Conservation (phyloP, 2,888 invertebrate genomes). For the Drosophila meridiana region DNA sequence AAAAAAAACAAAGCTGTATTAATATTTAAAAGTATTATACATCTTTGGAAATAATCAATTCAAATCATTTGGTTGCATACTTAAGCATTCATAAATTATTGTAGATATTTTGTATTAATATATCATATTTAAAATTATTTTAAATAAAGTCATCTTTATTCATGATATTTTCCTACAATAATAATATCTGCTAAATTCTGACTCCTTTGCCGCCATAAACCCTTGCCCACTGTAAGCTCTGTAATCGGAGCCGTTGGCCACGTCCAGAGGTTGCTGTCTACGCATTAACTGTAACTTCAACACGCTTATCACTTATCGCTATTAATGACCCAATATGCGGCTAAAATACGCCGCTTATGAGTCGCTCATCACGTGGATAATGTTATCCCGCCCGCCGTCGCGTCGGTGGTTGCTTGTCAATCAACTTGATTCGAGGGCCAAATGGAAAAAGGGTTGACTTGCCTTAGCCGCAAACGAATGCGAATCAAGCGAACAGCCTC, state of each 20-base stretch:
- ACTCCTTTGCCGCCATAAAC: neutral
- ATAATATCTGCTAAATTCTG: neutral
- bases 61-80: too few relatives aligned
- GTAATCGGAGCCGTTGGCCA: slow-evolving; percentile 40
- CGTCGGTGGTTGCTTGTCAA: slow-evolving; percentile 67
- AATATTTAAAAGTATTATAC: too few relatives aligned
- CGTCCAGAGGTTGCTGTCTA: slow-evolving; percentile 20
- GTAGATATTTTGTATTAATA: too few relatives aligned
- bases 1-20: too few relatives aligned
- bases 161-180: neutral
- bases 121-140: too few relatives aligned
- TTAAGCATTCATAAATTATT: too few relatives aligned
- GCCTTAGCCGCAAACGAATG: slow-evolving; percentile 1
- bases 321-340: slow-evolving; percentile 82
- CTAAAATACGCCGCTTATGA: slow-evolving; percentile 52
- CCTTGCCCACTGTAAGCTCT: slow-evolving; percentile 29
- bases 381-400: slow-evolving; percentile 20
- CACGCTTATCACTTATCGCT: slow-evolving; percentile 71
- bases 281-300: slow-evolving; percentile 75
- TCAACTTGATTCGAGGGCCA: slow-evolving; percentile 52
- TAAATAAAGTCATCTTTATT: too few relatives aligned
- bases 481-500: slow-evolving; percentile 50
- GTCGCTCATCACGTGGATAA: slow-evolving; percentile 39
- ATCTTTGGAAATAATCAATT: too few relatives aligned
- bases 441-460: slow-evolving; percentile 66